Conservation (phyloP, 2,113 vertebrate genomes). For the Oreochromis niloticus region DNA sequence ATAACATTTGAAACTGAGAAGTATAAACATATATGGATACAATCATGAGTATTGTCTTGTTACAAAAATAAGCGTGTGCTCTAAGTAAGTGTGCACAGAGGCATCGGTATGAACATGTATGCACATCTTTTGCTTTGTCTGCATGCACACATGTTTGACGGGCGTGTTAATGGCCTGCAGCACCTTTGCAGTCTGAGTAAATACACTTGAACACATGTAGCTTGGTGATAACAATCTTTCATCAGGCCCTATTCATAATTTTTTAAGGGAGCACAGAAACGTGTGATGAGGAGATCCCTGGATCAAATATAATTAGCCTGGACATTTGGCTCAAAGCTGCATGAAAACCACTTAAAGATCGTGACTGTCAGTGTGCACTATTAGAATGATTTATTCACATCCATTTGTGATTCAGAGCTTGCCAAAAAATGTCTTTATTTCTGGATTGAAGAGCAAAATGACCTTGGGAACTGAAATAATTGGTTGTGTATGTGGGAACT, state of each 20-base stretch:
- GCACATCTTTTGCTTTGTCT: neutral
- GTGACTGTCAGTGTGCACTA: constrained; percentile 3
- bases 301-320: constrained; percentile 45
- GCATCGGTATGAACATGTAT: neutral
- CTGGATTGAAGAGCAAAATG: constrained; percentile 16
- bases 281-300: constrained; percentile 19
- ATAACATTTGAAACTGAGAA: constrained; percentile 2
- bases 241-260: neutral
- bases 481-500: constrained; percentile 17
- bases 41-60: neutral
- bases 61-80: neutral
- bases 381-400: constrained; percentile 49
- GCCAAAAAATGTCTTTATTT: constrained; percentile 42
- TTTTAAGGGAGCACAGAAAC: neutral
- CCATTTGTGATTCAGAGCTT: neutral
- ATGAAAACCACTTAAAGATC: constrained; percentile 35
- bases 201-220: constrained; percentile 47
- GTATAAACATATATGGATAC: neutral
- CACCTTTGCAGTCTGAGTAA: constrained; percentile 24
- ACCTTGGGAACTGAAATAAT: constrained; percentile 39
- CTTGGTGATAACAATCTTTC: constrained; percentile 27
- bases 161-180: neutral
- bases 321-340: constrained; percentile 28
- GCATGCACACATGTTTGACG: neutral
- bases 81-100: neutral